Evolutionary conservation across 2,797 vertebrate genomes (phyloP).

Genomic region (Smutsia gigantea): DNA sequence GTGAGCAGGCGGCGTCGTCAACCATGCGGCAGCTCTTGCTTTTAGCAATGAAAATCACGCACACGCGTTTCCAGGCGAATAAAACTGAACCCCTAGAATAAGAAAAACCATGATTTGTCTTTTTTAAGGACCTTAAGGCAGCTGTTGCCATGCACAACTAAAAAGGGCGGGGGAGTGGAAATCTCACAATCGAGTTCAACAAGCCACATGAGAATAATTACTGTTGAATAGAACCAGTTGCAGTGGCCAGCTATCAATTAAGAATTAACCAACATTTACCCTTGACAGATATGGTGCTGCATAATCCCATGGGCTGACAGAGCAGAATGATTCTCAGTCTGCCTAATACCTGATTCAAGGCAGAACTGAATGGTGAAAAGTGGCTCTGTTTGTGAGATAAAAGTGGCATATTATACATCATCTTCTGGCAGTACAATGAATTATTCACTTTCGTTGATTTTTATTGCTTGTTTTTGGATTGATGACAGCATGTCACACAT

Average conservation of each 20-base stretch:
- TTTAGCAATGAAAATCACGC: not conserved
- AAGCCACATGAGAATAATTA: constrained; percentile 59
- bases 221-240: constrained; percentile 57
- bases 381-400: not conserved
- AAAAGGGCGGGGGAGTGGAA: not conserved
- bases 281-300: not conserved
- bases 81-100: not conserved
- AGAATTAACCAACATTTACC: constrained; percentile 67
- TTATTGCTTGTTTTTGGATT: not conserved
- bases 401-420: not conserved
- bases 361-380: not conserved
- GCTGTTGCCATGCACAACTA: not conserved
- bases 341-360: not conserved
- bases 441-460: not conserved
- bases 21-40: constrained; percentile 51
- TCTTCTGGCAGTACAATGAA: not conserved
- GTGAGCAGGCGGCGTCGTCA: not conserved
- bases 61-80: not conserved
- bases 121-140: not conserved
- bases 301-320: constrained; percentile 22
- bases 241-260: constrained; percentile 69
- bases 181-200: constrained; percentile 15
- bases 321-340: not conserved
- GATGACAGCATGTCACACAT: not conserved
- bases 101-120: not conserved